Base-by-base conservation (phyloP, 2,888 invertebrate species). In the Papilio demoleus region DNA sequence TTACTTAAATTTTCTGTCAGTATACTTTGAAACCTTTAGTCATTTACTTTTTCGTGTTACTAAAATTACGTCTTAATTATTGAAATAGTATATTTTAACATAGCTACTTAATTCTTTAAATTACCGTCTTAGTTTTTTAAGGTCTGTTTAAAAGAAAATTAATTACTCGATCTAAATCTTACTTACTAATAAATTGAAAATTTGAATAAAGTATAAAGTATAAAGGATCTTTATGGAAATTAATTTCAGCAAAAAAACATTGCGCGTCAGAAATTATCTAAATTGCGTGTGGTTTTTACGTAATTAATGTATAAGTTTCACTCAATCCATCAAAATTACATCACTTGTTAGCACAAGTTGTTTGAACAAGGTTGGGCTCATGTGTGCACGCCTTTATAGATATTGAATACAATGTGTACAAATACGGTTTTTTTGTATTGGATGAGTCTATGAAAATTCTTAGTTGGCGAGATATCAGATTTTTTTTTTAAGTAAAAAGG, bases 301-400 rank as follows among this genome's bases (percentile, higher is more conserved):
- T 59, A 38, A 59, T 58, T 22, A 36, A 40, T 47, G 14, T 53
- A 53, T 53, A 63, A 38, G 50, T 53, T 50, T 64, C n/a, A 34
- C 14, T 24, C 50, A 11, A 53, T 34, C 50, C 34, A 64, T 64
- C 63, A 53, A 38, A 64, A 53, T 64, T 64, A 64, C 63, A 62
- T 47, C 62, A 63, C 14, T 34, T 56, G 56, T 47, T 47, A 47
- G 42, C 47, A 19, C 22, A 11, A 38, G n/a, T 64, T 53, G 50
- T 63, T 63, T 63, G 63, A 63, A 31, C 9, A 64, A 38, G 59
- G 59, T 59, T 59, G 59, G 59, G 59, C 59, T 38, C 59, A 59
- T 59, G 36, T 59, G 59, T 8, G 38, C 38, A 38, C 22, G 24
- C 22, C 12, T 59, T 59, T 38, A 24, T 59, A 22, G 14, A 59